Percentiles rank a stretch among this genome's conserved stretches.
Conservation (phyloP, 64 coral and sea anemone species). For the Porites lutea region DNA sequence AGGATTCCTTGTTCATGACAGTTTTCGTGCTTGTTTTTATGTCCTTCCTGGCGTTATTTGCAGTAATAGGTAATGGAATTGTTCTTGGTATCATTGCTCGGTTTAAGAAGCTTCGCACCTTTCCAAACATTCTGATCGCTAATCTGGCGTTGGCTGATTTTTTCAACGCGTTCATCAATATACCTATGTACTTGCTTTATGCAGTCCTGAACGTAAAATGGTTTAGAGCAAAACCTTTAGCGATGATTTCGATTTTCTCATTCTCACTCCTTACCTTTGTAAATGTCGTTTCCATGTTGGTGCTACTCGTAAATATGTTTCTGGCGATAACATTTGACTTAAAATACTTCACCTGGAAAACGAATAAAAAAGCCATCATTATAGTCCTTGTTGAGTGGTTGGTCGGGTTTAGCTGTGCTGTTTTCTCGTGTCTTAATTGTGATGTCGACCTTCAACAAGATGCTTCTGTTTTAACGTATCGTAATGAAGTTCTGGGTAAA, state of each 20-base stretch:
- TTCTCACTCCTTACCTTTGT: background rate
- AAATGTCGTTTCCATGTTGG: background rate
- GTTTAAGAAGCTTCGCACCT: slow-evolving; percentile 25
- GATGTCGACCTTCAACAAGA: background rate
- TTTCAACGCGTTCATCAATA: background rate
- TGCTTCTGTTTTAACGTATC: too few species aligned
- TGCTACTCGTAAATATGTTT: background rate
- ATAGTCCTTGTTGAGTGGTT: background rate
- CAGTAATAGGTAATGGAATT: too few species aligned
- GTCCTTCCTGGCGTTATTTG: too few species aligned
- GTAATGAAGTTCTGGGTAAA: too few species aligned
- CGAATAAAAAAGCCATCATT: slow-evolving; percentile 3
- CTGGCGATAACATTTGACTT: background rate
- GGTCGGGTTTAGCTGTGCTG: background rate
- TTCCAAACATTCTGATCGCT: background rate
- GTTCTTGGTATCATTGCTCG: background rate
- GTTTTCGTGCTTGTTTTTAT: too few species aligned
- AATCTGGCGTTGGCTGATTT: slow-evolving; percentile 31
- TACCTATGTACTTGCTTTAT: background rate
- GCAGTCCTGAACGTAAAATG: background rate
- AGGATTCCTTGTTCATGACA: too few species aligned
- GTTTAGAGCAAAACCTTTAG: background rate
- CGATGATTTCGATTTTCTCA: background rate
- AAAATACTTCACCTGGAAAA: background rate
- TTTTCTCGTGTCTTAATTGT: too few species aligned